Base-by-base conservation (phyloP, 2,888 invertebrate genomes). In the Metalampra italica region DNA sequence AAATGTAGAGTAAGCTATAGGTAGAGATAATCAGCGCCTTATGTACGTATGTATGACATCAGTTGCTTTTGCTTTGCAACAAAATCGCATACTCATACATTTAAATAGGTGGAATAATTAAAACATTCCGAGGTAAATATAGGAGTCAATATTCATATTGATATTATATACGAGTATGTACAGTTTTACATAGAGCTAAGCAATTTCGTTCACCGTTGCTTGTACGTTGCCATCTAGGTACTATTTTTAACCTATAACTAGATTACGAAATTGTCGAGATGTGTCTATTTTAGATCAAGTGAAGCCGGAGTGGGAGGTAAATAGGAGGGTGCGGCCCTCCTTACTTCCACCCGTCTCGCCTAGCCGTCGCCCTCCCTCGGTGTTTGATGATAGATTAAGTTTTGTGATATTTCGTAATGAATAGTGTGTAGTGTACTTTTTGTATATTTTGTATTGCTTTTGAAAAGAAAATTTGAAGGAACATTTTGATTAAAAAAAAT, bases 301-400 rank as follows among this genome's bases (percentile, higher is more conserved):
- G 30, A 9, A 13, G 34, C 9, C 50, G 46, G 45, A 49, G 50
- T 46, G 47, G 54, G 52, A 54, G 54, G 53, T 56, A 60, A 60
- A 60, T 56, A 54, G 56, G 55, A 60, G 65, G 63, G 63, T 52
- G 59, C 52, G 54, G 44, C 53, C 55, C 57, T 57, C 57, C 7
- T 3, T 52, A 43, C 34, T 50, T 55, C 54, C 56, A 12, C 40
- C 54, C 48, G 43, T 29, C 46, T 46, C 30, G 43, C 44, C 52
- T 51, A 22, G 46, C 49, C 51, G 46, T 59, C 56, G 53, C 56
- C 59, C 72, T 60, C 69, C 66, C 66, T 62, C 58, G 49, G 49
- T 61, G 60, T 64, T 69, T 57, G 64, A 69, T 67, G 70, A 71
- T 71, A 71, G 67, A 75, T 71, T 66, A 66, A 65, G 55, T 59